Percentiles rank a stretch among this genome's conserved stretches.
These are phyloP conservation scores for Pedionomus torquatus DNA, from an alignment of 2,113 vertebrate genomes.

Conservation along the genomic window DNA sequence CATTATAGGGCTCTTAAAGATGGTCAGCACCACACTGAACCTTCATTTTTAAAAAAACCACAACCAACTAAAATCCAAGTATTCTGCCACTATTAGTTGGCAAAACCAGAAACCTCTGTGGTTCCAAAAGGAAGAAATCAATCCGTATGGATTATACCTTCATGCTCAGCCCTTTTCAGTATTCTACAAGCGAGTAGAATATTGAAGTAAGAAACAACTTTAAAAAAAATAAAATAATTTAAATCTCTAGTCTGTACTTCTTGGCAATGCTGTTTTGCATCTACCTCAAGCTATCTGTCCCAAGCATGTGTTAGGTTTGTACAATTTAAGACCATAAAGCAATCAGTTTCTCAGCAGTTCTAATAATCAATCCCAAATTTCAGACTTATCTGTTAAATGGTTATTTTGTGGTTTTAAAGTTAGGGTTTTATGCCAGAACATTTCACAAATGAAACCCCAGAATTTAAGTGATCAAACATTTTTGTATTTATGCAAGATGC, in stretches of 20 bases:
- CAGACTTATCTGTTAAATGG: neutral
- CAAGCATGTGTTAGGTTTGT: neutral
- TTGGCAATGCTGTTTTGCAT: neutral
- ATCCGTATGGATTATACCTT: slow-evolving; percentile 48
- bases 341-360: neutral
- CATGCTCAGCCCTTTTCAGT: slow-evolving; percentile 8
- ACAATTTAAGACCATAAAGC: slow-evolving; percentile 33
- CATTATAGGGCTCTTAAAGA: neutral
- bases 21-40: neutral
- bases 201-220: slow-evolving; percentile 8
- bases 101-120: neutral
- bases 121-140: neutral
- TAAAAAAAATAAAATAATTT: neutral
- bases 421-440: neutral
- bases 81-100: neutral
- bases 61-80: neutral
- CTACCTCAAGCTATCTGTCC: neutral
- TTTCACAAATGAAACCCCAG: neutral
- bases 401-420: neutral
- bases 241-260: neutral
- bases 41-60: neutral
- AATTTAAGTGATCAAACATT: neutral
- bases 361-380: neutral
- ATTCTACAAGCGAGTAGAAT: slow-evolving; percentile 52
- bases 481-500: slow-evolving; percentile 35